Base-by-base conservation (phyloP, 1,140 invertebrate species). In the Saccostrea glomerata region DNA sequence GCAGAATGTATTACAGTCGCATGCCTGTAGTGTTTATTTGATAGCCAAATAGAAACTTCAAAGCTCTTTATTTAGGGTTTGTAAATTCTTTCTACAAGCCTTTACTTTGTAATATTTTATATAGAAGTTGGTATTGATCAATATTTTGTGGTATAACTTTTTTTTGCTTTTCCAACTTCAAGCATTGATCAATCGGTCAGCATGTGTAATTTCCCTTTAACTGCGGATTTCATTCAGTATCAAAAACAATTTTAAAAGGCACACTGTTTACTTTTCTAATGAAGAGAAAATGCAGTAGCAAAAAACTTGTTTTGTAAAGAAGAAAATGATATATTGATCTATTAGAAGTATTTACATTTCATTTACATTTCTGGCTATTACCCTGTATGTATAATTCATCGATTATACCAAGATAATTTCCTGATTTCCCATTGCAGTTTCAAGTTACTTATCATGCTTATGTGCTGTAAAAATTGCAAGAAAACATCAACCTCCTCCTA, bases 61-160 rank as follows among this genome's bases (percentile, higher is more conserved):
- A 77, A 77, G 70, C 25, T 77, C 15, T 77, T 30, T 77, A 77
- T 77, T 77, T 77, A 77, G 70, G 30, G 70, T 77, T 11, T 36
- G 30, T 77, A 40, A 77, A 77, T 77, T 77, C 70, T 30, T 77
- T 77, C 70, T 30, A 25, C 12, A 77, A 15, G 4, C 30, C 30
- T 12, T 17, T 63, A 63, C 25, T 77, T 77, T 36, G 7, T 23
- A 23, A 36, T 36, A 77, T 40, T 77, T 77, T 30, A 11, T 17
- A 77, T 77, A 30, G 70, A 63, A 77, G 70, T 77, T 47, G 70
- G 70, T 36, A 77, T 77, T 30, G 25, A 77, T 77, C 70, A 77
- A 77, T 77, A 77, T 77, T 77, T 77, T 13, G 70, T 13, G 70
- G 25, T 30, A 36, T 77, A 30, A 77, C 70, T 36, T 36, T 77